Conservation (phyloP, 2,797 vertebrate species). For the Allobates femoralis region DNA sequence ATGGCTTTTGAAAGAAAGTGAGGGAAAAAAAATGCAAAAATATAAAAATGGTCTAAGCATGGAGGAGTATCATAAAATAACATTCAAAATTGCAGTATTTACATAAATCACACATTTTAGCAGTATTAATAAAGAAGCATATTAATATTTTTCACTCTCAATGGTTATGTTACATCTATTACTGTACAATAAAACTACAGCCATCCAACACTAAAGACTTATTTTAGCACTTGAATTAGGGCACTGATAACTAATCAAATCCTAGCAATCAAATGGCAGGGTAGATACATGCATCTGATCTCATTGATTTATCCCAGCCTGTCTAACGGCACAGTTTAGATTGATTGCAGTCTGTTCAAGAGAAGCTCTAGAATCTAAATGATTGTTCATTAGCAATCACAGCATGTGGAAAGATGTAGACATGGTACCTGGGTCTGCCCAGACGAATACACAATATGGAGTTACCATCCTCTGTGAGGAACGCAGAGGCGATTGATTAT, state of each 20-base stretch:
- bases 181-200: background rate
- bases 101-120: background rate
- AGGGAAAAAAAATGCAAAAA: too few species aligned
- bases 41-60: too few species aligned
- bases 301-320: slow-evolving; percentile 28
- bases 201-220: background rate
- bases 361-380: slow-evolving; percentile 21
- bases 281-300: slow-evolving; percentile 14
- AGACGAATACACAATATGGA: background rate
- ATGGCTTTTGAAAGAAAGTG: too few species aligned
- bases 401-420: slow-evolving; percentile 7
- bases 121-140: background rate
- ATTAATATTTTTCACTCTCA: background rate
- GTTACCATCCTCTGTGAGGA: background rate
- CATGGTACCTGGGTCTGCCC: background rate
- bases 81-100: background rate
- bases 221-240: background rate
- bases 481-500: background rate
- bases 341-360: slow-evolving; percentile 36
- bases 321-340: slow-evolving; percentile 22
- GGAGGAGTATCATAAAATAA: too few species aligned
- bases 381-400: slow-evolving; percentile 38
- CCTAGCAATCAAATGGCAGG: slow-evolving; percentile 13
- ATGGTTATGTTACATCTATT: background rate
- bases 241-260: slow-evolving; percentile 16